A percentile compares a stretch with the other conserved stretches of the same genome.
Conservation (phyloP, 2,888 invertebrate genomes). For the Erebia ligea region DNA sequence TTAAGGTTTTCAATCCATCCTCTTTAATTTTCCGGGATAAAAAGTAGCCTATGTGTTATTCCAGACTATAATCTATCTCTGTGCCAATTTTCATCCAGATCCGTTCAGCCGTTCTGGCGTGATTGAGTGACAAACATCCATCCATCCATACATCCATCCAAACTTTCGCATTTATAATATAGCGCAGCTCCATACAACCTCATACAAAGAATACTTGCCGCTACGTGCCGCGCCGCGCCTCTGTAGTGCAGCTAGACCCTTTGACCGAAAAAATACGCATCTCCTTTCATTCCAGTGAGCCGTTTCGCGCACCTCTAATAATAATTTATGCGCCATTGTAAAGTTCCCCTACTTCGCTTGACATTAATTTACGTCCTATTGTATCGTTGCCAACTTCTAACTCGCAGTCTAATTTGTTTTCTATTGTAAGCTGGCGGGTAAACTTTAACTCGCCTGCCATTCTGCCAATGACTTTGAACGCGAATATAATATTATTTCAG, state of each 20-base stretch:
- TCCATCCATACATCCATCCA: too few relatives aligned
- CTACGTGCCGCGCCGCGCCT: background rate
- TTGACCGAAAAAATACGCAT: background rate
- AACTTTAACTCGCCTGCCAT: slow-evolving; percentile 44
- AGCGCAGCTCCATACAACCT: too few relatives aligned
- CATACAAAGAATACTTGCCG: too few relatives aligned
- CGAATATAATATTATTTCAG: slow-evolving; percentile 39
- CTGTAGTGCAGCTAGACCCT: background rate
- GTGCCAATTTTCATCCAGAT: background rate
- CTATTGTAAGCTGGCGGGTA: slow-evolving; percentile 45
- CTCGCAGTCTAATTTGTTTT: slow-evolving; percentile 48
- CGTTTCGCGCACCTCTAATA: slow-evolving; percentile 21
- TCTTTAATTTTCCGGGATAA: too few relatives aligned
- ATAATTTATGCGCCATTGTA: slow-evolving; percentile 42
- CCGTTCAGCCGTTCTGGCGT: too few relatives aligned
- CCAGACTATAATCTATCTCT: too few relatives aligned
- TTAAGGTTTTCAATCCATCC: too few relatives aligned
- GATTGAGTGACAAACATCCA: too few relatives aligned
- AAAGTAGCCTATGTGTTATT: too few relatives aligned
- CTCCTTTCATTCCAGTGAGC: background rate
- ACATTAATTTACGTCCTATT: slow-evolving; percentile 47
- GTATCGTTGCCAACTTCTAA: slow-evolving; percentile 47
- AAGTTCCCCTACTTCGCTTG: slow-evolving; percentile 41
- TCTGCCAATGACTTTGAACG: slow-evolving; percentile 41
- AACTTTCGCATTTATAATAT: background rate